phyloP scores from a whole-genome alignment of 2,888 invertebrate genomes.

The Acutogordius australiensis region DNA sequence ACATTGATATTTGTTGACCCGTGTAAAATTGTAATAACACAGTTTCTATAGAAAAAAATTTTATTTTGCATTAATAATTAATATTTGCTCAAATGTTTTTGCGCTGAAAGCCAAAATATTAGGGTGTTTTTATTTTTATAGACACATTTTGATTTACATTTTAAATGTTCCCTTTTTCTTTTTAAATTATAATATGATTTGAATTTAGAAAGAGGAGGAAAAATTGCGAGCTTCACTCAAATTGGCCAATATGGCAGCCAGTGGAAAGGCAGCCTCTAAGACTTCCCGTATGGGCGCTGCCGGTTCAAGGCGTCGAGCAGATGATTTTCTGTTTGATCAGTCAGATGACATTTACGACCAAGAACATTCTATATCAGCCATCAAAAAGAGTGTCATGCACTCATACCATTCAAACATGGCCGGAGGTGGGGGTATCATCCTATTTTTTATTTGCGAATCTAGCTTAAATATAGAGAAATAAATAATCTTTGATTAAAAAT shows the following conservation, averaged over 20 bases:
- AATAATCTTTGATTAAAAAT: neutral
- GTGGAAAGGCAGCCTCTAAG: neutral
- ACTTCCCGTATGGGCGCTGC: neutral
- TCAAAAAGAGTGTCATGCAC: neutral
- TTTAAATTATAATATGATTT: too few species aligned
- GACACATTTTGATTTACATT: neutral
- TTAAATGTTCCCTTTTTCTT: too few species aligned
- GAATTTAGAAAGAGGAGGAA: slow-evolving; percentile 8
- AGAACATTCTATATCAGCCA: neutral
- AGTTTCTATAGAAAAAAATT: too few species aligned
- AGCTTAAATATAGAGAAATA: too few species aligned
- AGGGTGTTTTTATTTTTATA: neutral
- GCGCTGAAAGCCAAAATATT: too few species aligned
- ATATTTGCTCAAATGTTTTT: too few species aligned
- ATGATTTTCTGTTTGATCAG: neutral
- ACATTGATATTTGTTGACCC: too few species aligned
- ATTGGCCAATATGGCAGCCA: neutral
- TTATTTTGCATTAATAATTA: too few species aligned
- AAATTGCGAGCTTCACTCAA: neutral
- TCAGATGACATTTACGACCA: neutral
- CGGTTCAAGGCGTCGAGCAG: neutral
- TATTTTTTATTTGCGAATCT: too few species aligned
- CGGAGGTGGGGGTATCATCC: too few species aligned
- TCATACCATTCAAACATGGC: too few species aligned
- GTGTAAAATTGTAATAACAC: too few species aligned